phyloP scores from a whole-genome alignment of 2,113 vertebrate genomes.

The Psilopogon haemacephalus region DNA sequence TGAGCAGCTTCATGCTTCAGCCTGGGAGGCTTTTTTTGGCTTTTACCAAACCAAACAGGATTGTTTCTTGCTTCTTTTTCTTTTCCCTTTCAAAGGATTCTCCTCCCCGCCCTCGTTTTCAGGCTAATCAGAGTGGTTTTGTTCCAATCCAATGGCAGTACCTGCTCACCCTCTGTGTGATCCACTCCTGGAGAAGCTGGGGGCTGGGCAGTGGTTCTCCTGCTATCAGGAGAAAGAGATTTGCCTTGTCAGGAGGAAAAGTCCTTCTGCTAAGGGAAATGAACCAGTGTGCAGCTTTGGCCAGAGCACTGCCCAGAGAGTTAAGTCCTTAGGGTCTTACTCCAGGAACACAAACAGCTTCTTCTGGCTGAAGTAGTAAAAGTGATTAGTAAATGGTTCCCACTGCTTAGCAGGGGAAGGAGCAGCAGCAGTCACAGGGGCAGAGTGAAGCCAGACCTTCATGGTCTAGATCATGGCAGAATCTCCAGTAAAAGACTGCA shows the following conservation, averaged over 20 bases:
- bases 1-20: background rate
- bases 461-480: background rate
- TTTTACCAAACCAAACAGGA: background rate
- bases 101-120: background rate
- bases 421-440: background rate
- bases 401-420: background rate
- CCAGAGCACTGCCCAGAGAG: background rate
- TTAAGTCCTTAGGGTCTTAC: background rate
- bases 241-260: background rate
- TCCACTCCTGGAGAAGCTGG: background rate
- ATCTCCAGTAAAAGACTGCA: background rate
- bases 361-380: background rate
- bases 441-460: background rate
- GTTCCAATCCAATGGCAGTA: background rate
- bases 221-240: background rate
- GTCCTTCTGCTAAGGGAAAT: background rate
- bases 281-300: background rate
- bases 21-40: background rate
- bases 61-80: background rate
- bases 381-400: background rate
- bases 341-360: background rate
- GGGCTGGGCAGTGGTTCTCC: background rate
- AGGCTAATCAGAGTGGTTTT: background rate
- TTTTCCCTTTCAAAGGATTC: background rate
- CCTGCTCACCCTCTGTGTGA: background rate